These are phyloP conservation scores for Idaea biselata DNA, from an alignment of 2,888 invertebrate species.

Conservation along the genomic window DNA sequence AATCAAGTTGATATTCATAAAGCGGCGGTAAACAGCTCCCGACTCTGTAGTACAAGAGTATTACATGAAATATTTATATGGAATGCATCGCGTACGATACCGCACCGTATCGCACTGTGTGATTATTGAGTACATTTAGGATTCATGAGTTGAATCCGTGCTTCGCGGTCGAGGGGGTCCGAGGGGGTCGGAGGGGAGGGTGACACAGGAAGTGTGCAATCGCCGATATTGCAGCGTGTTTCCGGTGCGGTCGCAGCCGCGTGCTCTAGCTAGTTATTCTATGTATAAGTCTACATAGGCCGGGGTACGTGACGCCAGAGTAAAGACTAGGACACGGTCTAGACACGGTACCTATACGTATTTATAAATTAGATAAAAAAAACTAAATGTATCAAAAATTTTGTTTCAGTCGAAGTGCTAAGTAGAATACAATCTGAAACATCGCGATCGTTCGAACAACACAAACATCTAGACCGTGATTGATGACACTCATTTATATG, in stretches of 20 bases:
- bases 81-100: not conserved
- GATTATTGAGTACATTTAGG: constrained; percentile 20
- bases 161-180: constrained; percentile 6
- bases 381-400: no score
- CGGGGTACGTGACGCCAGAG: no score
- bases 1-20: not conserved
- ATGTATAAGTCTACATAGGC: not conserved
- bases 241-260: not conserved
- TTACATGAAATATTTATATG: not conserved
- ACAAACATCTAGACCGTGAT: no score
- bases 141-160: constrained; percentile 21
- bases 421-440: no score
- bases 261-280: constrained; percentile 1
- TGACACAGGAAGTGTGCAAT: not conserved
- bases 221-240: not conserved
- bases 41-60: not conserved
- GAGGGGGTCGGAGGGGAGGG: not conserved
- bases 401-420: no score
- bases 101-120: not conserved
- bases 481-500: no score
- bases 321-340: no score
- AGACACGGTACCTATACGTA: no score
- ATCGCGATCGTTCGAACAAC: no score
- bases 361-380: no score
- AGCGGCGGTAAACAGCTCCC: not conserved